phyloP scores from a whole-genome alignment of 2,113 vertebrate species.

The Gymnorhina tibicen region DNA sequence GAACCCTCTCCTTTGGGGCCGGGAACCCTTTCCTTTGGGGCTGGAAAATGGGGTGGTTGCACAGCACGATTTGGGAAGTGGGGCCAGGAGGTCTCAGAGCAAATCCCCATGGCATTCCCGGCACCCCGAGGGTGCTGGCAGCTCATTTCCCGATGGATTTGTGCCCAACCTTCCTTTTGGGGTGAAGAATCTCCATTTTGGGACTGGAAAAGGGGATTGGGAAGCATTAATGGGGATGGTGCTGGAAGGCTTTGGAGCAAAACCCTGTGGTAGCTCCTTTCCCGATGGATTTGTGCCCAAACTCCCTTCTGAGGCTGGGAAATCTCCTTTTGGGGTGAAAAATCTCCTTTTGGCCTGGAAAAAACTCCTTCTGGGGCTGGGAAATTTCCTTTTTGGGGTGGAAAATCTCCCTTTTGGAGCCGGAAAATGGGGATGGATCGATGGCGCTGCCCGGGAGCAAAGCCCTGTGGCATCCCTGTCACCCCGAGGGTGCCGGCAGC shows the following conservation, averaged over 20 bases:
- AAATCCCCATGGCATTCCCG: background rate
- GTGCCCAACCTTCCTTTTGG: background rate
- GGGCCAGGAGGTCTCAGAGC: background rate
- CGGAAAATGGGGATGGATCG: no score
- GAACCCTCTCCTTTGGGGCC: no score
- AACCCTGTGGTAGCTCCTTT: no score
- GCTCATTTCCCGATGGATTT: background rate
- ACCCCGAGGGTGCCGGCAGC: background rate
- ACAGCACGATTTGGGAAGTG: background rate
- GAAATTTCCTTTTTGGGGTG: no score
- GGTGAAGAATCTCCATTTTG: background rate
- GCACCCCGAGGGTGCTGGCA: background rate
- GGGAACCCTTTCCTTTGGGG: background rate
- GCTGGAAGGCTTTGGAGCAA: no score
- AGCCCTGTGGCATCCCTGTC: rapidly evolving
- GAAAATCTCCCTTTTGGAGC: background rate
- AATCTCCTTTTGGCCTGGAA: no score
- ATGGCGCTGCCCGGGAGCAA: background rate
- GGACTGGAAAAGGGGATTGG: no score
- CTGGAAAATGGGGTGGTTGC: background rate
- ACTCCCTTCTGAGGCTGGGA: no score
- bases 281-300: no score
- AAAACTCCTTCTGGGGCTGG: no score
- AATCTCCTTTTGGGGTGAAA: no score
- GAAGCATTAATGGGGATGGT: no score